Conservation (phyloP, 2,113 vertebrate genomes). For the Ovis aries region DNA sequence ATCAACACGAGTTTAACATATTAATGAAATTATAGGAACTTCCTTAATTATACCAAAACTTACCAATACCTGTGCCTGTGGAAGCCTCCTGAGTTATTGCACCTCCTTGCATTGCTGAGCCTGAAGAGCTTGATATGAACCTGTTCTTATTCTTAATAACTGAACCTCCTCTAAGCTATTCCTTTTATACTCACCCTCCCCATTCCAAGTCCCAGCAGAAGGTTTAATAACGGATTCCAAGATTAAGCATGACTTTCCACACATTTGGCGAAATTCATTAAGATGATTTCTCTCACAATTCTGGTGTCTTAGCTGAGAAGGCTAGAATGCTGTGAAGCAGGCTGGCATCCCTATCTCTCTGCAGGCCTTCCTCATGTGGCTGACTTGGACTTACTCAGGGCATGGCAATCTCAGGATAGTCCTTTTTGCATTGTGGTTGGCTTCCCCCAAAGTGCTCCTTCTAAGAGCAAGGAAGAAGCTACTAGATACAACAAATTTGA, state of each 20-base stretch:
- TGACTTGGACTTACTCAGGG: not conserved
- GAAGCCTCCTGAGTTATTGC: not conserved
- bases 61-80: not conserved
- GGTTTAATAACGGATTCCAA: not conserved
- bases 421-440: not conserved
- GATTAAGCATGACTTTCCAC: not conserved
- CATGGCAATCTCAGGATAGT: not conserved
- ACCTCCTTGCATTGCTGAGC: not conserved
- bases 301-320: not conserved
- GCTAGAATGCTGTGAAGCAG: not conserved
- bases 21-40: not conserved
- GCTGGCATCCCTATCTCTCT: rapidly evolving
- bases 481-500: not conserved
- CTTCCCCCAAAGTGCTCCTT: not conserved
- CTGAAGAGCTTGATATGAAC: not conserved
- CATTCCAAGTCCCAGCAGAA: not conserved
- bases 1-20: not conserved
- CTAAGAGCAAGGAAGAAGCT: not conserved
- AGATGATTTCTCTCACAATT: not conserved
- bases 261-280: not conserved
- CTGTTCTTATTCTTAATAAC: not conserved
- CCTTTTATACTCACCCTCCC: not conserved
- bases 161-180: not conserved
- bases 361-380: not conserved
- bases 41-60: not conserved